Evolutionary conservation across 2,888 invertebrate species (phyloP).

Genomic region (Eubasilissa splendida): DNA sequence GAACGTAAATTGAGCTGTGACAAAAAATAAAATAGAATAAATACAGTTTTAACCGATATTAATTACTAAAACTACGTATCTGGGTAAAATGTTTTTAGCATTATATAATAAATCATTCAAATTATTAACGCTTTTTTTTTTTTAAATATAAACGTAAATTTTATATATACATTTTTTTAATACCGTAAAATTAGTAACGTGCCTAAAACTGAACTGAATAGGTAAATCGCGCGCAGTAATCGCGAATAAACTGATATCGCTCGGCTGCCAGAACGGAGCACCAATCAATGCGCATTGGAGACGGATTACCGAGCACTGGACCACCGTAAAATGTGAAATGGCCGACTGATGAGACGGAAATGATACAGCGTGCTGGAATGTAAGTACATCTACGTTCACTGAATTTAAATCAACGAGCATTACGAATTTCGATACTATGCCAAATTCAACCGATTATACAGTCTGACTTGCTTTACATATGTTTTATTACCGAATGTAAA

Average conservation of each 20-base stretch:
- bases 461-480: too few species aligned
- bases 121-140: not conserved
- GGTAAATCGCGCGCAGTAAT: too few species aligned
- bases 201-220: too few species aligned
- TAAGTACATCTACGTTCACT: not conserved
- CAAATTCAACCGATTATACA: not conserved
- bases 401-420: not conserved
- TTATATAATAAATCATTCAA: too few species aligned
- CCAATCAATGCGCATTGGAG: not conserved
- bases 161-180: not conserved
- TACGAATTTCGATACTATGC: not conserved
- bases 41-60: too few species aligned
- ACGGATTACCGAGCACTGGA: conserved; percentile 2
- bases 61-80: too few species aligned
- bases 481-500: too few species aligned
- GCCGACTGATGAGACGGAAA: conserved; percentile 12
- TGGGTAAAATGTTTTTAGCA: too few species aligned
- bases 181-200: not conserved
- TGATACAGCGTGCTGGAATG: not conserved
- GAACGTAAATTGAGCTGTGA: too few species aligned
- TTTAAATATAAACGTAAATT: not conserved
- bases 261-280: not conserved
- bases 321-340: not conserved
- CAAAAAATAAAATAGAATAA: too few species aligned
- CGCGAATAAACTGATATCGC: too few species aligned